A percentile compares a stretch with the other conserved stretches of the same genome.
phyloP scores from a whole-genome alignment of 1,140 invertebrate genomes.

The Conopomorpha cramerella region DNA sequence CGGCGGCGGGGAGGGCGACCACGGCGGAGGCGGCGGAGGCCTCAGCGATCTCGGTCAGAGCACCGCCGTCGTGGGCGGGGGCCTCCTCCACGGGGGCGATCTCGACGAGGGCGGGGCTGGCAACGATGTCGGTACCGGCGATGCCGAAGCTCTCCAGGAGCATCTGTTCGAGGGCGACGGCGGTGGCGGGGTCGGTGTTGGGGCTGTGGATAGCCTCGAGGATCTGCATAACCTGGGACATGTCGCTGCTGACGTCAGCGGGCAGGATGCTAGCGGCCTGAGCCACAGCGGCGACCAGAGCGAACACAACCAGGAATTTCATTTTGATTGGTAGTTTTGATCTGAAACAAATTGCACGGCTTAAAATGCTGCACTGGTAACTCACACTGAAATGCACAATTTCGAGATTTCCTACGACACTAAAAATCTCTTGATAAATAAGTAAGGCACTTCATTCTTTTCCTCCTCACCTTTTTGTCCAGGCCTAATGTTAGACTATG shows the following conservation, averaged over 20 bases:
- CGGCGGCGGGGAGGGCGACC: neutral
- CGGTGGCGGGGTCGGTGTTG: constrained; percentile 34
- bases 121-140: neutral
- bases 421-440: no score
- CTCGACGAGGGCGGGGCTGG: constrained; percentile 4
- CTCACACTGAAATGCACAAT: no score
- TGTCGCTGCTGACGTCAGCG: constrained; percentile 6
- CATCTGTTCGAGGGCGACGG: constrained; percentile 23
- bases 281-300: constrained; percentile 24
- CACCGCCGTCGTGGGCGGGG: constrained; percentile 10
- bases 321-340: constrained; percentile 15
- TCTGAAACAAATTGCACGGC: neutral
- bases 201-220: constrained; percentile 31
- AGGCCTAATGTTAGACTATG: no score
- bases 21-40: neutral
- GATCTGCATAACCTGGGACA: constrained; percentile 23
- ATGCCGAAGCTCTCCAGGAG: constrained; percentile 16
- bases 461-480: no score
- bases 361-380: no score
- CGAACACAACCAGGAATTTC: constrained; percentile 31
- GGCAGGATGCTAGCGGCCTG: constrained; percentile 16
- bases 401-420: no score
- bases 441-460: no score
- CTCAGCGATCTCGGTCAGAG: constrained; percentile 10
- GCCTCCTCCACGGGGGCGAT: constrained; percentile 12